Evolutionary conservation across 2,888 invertebrate species (phyloP), one percentile per base, ranked within the genome.

Genomic region (Drosophila nigricruria): DNA sequence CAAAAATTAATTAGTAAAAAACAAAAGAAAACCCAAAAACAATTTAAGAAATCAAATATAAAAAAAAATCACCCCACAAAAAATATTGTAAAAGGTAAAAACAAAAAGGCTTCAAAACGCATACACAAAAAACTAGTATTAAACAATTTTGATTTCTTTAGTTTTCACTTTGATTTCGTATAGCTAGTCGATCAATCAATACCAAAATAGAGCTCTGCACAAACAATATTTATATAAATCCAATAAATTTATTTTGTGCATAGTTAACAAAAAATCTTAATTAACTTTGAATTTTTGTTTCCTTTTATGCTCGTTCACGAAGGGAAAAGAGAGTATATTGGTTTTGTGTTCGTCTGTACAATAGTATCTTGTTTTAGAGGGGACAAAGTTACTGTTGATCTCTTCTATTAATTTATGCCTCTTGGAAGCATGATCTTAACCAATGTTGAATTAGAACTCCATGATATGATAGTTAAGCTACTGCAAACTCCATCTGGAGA

Each of bases 61-160:
- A 9, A 64, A 65, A 68, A 71, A 70, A 78, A 70, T 88, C 86
- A 88, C 88, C 83, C 81, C 77, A 77, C 77, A 77, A 87, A 49
- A 38, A 49, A 85, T 86, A 81, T 75, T 81, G 75, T 85, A 84
- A 89, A 89, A 89, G 89, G 88, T 89, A 89, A 88, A 86, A 49
- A 47, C 47, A 18, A 49, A 73, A 84, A 73, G 82, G 82, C 86
- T 86, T 84, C 77, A 82, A 88, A 88, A 77, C 77, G 75, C 86
- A 87, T 77, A 80, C 83, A 85, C 82, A 81, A 82, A 20, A 47
- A 49, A 62, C 61, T 88, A 81, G 81, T 79, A 60, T 63, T 70
- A 67, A 63, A 38, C 4, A 16, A 23, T 53, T 63, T n/a, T 62
- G 5, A 32, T 42, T 70, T 67, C 20, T 64, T 67, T 2, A 14